Percentiles rank a stretch among this genome's conserved stretches.
These are phyloP conservation scores for Pterocles orientalis DNA, from an alignment of 2,113 vertebrate genomes.

Conservation along the genomic window DNA sequence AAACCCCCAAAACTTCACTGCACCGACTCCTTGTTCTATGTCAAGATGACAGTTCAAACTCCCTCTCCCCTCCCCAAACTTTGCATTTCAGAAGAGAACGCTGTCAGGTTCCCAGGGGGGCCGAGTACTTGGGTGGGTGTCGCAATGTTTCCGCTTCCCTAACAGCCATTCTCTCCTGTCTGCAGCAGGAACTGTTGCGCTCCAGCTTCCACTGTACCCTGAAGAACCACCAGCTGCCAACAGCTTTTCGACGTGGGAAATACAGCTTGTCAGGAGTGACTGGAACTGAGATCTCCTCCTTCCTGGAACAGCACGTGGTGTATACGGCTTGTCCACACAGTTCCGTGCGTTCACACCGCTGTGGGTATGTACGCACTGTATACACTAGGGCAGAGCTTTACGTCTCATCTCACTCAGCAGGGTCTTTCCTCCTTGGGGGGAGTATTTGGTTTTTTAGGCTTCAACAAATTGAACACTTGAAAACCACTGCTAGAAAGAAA, in stretches of 20 bases:
- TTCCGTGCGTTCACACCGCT: fast-evolving
- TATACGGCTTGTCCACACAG: fast-evolving
- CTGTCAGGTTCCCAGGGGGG: not conserved
- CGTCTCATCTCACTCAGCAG: not conserved
- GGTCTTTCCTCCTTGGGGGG: not conserved
- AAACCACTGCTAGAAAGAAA: not conserved
- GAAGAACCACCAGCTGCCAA: not conserved
- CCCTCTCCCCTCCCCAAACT: not conserved
- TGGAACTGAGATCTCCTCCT: not conserved
- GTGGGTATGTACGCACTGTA: fast-evolving
- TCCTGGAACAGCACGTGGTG: too few relatives aligned
- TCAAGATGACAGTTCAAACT: too few relatives aligned
- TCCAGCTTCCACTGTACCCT: not conserved
- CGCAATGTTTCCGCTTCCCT: not conserved
- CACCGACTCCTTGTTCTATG: not conserved
- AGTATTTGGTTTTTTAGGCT: not conserved
- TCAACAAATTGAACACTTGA: not conserved
- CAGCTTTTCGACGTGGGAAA: not conserved
- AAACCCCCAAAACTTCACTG: not conserved
- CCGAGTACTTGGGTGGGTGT: fast-evolving
- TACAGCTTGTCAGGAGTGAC: not conserved
- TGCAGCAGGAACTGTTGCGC: fast-evolving
- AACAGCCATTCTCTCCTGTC: fast-evolving
- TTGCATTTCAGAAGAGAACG: not conserved
- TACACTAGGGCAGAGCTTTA: not conserved